These are phyloP conservation scores for Falco rusticolus DNA, from an alignment of 2,797 vertebrate genomes.

Conservation along the genomic window DNA sequence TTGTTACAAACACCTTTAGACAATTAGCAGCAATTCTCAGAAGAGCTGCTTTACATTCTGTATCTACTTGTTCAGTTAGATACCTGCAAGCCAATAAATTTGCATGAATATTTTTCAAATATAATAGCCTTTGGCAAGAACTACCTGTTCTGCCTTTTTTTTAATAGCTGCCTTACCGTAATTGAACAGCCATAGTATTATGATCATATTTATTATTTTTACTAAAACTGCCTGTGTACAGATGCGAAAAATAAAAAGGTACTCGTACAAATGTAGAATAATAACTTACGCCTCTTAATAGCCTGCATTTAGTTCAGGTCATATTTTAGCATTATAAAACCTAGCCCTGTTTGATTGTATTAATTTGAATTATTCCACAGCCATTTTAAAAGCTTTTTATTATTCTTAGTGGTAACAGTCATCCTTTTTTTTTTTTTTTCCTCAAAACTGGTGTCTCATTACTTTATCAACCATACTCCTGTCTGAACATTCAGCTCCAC, in stretches of 20 bases:
- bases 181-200: neutral
- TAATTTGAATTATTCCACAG: slow-evolving; percentile 60
- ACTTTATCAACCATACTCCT: slow-evolving; percentile 51
- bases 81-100: neutral
- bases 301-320: slow-evolving; percentile 30
- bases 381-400: slow-evolving; percentile 58
- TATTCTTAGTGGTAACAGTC: slow-evolving; percentile 40
- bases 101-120: slow-evolving; percentile 8
- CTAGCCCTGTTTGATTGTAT: neutral
- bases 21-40: neutral
- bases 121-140: slow-evolving; percentile 33
- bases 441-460: slow-evolving; percentile 53
- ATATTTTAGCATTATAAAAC: slow-evolving; percentile 40
- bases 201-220: neutral
- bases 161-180: neutral
- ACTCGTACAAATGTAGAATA: neutral
- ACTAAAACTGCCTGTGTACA: neutral
- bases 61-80: neutral
- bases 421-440: neutral
- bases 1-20: neutral
- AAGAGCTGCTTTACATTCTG: neutral
- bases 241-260: slow-evolving; percentile 27
- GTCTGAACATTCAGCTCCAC: slow-evolving; percentile 69
- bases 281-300: neutral
- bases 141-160: neutral